Base-by-base conservation (phyloP, 1,140 invertebrate genomes). In the Samia ricini region DNA sequence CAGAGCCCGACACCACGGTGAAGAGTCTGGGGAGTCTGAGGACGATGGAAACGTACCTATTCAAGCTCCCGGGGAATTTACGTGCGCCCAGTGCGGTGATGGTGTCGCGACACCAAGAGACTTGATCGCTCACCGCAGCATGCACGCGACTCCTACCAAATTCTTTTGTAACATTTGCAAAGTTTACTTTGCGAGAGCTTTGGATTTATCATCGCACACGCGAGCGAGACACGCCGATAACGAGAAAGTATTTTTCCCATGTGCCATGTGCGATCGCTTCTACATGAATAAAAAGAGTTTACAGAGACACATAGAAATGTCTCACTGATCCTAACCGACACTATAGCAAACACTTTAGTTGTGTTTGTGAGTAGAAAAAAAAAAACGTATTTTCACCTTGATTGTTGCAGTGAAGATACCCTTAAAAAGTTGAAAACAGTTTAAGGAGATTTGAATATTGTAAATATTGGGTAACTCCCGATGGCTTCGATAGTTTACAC, bases 141-240 rank as follows among this genome's bases (percentile, higher is more conserved):
- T 88, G 85, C 88, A 90, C 74, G 70, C 83, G 4, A 90, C 88
- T 1, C 85, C 85, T 1, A 82, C 83, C 10, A 88, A 88, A 51
- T 91, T 91, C 51, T 84, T 84, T 29, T 93, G 93, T 65, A 92
- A 92, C 58, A 79, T 92, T 22, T 94, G 93, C 66, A 89, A 89
- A 60, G 92, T 93, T 23, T 85, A 91, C 59, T 93, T 94, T 69
- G 82, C 89, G 0, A 81, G 88, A 5, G 72, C 92, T 1, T 71
- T 92, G 0, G 91, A 93, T 68, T 74, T 94, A 2, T 91, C 92
- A 2, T 91, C 92, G 15, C 93, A 93, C 73, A 92, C 91, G 20
- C 82, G 91, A 0, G 85, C 91, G 2, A 85, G 91, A 52, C 92
- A 93, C 72, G 55, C 86, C 0, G 88, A 91, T 67, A 86, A 81